Evolutionary conservation across 2,113 vertebrate genomes (phyloP).

Genomic region (Tyrannus savana): DNA sequence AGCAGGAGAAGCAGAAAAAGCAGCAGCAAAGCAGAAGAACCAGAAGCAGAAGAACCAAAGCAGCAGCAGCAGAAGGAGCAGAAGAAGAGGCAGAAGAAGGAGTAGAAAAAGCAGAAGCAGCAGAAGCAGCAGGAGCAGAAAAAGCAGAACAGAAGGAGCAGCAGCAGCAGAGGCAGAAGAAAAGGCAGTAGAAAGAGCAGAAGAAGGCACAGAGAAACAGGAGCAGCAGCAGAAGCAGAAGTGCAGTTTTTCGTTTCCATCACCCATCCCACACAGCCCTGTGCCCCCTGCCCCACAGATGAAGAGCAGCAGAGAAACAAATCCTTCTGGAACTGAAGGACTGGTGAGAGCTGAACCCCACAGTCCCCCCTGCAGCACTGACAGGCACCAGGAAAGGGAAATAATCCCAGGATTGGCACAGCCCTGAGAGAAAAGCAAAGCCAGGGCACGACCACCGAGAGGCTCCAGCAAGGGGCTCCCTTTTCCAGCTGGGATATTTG

Average conservation of each 20-base stretch:
- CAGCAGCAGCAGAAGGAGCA: neutral
- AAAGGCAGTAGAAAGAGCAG: too few species aligned
- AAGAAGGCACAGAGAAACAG: too few species aligned
- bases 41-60: neutral
- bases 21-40: neutral
- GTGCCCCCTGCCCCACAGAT: too few species aligned
- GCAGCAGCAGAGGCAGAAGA: neutral
- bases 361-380: neutral
- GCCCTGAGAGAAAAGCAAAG: too few species aligned
- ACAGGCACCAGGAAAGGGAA: neutral
- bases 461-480: neutral
- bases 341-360: neutral
- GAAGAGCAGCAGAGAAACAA: neutral
- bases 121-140: neutral
- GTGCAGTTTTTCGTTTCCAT: too few species aligned
- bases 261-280: too few species aligned
- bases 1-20: neutral
- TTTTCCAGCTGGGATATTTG: neutral
- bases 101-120: neutral
- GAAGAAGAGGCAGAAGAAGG: neutral
- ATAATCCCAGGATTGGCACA: neutral
- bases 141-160: neutral
- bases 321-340: neutral
- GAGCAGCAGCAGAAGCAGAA: too few species aligned
- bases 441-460: too few species aligned